Evolutionary conservation across 1,140 invertebrate species (phyloP).

Genomic region (Kradibia gibbosae): DNA sequence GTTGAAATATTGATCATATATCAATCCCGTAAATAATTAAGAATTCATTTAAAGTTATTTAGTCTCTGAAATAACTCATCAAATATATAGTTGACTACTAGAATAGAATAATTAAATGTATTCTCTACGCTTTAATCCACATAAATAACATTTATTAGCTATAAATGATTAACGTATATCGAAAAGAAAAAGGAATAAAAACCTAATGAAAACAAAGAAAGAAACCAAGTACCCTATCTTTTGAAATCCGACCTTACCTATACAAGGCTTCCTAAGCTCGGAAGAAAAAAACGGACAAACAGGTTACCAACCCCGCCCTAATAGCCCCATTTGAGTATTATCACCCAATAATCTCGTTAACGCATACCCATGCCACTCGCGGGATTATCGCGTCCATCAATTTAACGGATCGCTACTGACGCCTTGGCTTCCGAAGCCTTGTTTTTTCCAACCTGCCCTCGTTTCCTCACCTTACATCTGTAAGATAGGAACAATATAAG

Average conservation of each 20-base stretch:
- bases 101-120: no score
- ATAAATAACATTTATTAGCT: no score
- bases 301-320: slow-evolving; percentile 24
- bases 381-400: slow-evolving; percentile 7
- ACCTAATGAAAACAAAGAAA: not conserved
- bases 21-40: no score
- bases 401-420: not conserved
- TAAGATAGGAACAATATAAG: not conserved
- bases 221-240: not conserved
- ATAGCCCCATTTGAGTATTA: slow-evolving; percentile 26
- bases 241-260: not conserved
- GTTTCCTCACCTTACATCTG: not conserved
- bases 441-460: not conserved
- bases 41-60: no score
- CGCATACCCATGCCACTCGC: not conserved
- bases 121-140: no score
- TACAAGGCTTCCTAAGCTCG: slow-evolving; percentile 28
- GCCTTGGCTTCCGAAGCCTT: slow-evolving; percentile 16
- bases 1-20: no score
- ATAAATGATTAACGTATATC: no score
- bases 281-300: not conserved
- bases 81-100: no score
- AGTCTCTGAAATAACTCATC: no score
- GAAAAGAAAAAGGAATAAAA: no score
- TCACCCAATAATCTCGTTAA: slow-evolving; percentile 12